phyloP scores from a whole-genome alignment of 2,888 invertebrate genomes.

The Argyresthia albistria region DNA sequence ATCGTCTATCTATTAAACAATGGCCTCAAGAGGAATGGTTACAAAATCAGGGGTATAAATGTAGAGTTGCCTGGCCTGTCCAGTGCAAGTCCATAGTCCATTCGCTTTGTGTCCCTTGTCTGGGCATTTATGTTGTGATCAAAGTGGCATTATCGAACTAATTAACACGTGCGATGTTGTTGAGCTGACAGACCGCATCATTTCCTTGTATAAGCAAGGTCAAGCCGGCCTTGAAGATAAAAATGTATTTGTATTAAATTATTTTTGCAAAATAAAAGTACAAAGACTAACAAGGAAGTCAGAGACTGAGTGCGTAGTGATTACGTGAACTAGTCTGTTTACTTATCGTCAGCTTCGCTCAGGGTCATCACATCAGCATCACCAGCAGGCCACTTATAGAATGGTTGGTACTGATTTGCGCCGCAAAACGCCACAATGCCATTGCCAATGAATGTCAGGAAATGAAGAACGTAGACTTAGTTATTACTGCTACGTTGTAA shows the following conservation, averaged over 20 bases:
- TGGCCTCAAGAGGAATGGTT: too few species aligned
- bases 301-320: slow-evolving; percentile 6
- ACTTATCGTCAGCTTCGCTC: slow-evolving; percentile 32
- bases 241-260: slow-evolving; percentile 45
- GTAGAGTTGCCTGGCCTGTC: too few species aligned
- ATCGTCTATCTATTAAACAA: too few species aligned
- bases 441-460: background rate
- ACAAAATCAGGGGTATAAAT: too few species aligned
- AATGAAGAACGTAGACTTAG: too few species aligned
- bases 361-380: slow-evolving; percentile 21
- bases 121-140: too few species aligned
- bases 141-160: too few species aligned
- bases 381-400: slow-evolving; percentile 11
- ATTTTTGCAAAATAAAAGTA: slow-evolving; percentile 54
- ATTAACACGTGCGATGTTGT: too few species aligned
- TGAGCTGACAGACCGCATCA: slow-evolving; percentile 15
- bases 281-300: slow-evolving; percentile 61
- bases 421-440: slow-evolving; percentile 2
- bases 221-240: slow-evolving; percentile 48
- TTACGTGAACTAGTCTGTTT: slow-evolving; percentile 21
- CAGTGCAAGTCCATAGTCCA: too few species aligned
- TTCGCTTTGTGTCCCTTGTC: too few species aligned
- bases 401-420: slow-evolving; percentile 8
- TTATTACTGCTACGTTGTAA: too few species aligned
- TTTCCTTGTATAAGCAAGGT: slow-evolving; percentile 62